Evolutionary conservation across 2,888 invertebrate species (phyloP).

Genomic region (Ectropis crepuscularia): DNA sequence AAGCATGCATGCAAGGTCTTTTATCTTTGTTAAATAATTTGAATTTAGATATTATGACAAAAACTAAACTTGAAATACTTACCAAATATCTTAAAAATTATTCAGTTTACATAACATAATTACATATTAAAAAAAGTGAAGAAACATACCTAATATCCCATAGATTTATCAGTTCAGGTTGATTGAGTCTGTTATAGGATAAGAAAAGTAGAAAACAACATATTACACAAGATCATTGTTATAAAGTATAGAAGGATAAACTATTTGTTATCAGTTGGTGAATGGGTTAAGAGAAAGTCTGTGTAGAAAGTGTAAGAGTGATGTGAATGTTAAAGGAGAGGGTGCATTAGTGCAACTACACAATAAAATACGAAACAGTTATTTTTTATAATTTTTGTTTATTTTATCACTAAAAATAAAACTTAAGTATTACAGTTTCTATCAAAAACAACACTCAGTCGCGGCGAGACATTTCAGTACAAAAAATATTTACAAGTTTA

Average conservation of each 20-base stretch:
- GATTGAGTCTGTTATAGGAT: slow-evolving; percentile 20
- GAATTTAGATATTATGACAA: no score
- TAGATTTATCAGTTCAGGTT: slow-evolving; percentile 35
- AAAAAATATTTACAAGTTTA: slow-evolving; percentile 77
- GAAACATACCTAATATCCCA: slow-evolving; percentile 41
- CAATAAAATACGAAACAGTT: slow-evolving; percentile 64
- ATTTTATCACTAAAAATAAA: slow-evolving; percentile 84
- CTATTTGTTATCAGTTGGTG: slow-evolving; percentile 64
- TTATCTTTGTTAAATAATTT: not conserved
- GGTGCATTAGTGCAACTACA: slow-evolving; percentile 69
- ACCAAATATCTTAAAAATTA: slow-evolving; percentile 19
- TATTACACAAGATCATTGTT: slow-evolving; percentile 15
- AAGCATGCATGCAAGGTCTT: not conserved
- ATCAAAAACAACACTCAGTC: slow-evolving; percentile 83
- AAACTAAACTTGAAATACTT: slow-evolving; percentile 15
- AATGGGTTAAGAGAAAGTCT: slow-evolving; percentile 54
- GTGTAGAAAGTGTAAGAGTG: slow-evolving; percentile 57
- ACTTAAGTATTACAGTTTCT: slow-evolving; percentile 83
- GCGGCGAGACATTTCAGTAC: slow-evolving; percentile 79
- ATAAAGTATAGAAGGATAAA: slow-evolving; percentile 54
- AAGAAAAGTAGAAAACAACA: slow-evolving; percentile 10
- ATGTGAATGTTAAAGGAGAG: slow-evolving; percentile 68
- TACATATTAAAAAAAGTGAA: slow-evolving; percentile 7
- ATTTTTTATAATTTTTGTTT: slow-evolving; percentile 77
- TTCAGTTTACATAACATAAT: not conserved